Percentiles rank a stretch among this genome's conserved stretches.
These are phyloP conservation scores for Morelia viridis DNA, from an alignment of 2,797 vertebrate genomes.

Conservation along the genomic window DNA sequence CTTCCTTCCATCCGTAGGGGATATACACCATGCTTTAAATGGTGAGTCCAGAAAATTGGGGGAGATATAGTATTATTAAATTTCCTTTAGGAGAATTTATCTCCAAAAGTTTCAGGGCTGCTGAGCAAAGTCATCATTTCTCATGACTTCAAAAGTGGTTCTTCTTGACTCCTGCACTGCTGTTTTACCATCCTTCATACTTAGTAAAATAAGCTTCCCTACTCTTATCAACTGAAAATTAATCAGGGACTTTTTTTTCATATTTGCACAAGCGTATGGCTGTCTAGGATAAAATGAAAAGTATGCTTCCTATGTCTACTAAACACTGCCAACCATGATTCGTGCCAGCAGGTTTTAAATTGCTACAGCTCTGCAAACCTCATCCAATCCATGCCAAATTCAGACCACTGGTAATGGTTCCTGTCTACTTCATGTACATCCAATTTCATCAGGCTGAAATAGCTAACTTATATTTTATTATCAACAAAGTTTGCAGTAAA, in stretches of 20 bases:
- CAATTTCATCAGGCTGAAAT: neutral
- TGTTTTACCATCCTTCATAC: neutral
- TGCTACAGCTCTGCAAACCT: neutral
- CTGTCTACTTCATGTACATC: neutral
- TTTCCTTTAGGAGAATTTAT: neutral
- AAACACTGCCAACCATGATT: neutral
- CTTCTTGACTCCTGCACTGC: neutral
- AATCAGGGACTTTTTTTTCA: neutral
- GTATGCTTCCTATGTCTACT: neutral
- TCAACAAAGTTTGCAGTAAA: neutral
- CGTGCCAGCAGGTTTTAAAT: neutral
- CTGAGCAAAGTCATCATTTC: neutral
- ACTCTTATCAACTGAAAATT: slow-evolving; percentile 24
- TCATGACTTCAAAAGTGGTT: neutral
- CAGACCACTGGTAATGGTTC: neutral
- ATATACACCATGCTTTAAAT: neutral
- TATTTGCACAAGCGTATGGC: neutral
- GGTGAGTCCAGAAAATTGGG: neutral
- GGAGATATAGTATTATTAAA: neutral
- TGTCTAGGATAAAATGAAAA: neutral
- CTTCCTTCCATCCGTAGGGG: neutral
- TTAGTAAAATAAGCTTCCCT: neutral
- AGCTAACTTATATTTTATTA: neutral
- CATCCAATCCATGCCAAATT: neutral
- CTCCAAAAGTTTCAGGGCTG: neutral